Evolutionary conservation across 2,888 invertebrate species (phyloP).

Genomic region (Serrognathus titanus): DNA sequence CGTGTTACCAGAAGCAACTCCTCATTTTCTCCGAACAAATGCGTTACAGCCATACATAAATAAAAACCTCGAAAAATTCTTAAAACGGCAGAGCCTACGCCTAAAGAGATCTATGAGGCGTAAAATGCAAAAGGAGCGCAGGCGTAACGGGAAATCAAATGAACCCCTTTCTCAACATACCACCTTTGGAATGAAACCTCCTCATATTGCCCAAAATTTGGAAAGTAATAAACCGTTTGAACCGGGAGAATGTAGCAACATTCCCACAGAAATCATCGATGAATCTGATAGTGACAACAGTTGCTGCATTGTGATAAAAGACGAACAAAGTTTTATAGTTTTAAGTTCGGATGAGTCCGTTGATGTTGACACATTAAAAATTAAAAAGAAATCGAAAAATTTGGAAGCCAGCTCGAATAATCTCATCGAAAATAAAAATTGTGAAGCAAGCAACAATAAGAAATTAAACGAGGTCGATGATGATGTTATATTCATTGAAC

Average conservation of each 20-base stretch:
- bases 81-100: not conserved
- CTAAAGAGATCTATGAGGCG: no score
- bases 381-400: no score
- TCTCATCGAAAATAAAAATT: not conserved
- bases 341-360: constrained; percentile 18
- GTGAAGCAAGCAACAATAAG: not conserved
- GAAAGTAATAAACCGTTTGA: not conserved
- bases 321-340: constrained; percentile 14
- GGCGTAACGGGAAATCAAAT: not conserved
- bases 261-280: not conserved
- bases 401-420: not conserved
- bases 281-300: constrained; percentile 19
- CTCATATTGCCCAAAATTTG: no score
- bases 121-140: not conserved
- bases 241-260: not conserved
- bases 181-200: no score
- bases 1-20: constrained; percentile 2
- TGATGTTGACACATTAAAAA: constrained; percentile 1
- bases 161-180: no score
- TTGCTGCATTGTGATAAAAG: constrained; percentile 15
- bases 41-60: not conserved
- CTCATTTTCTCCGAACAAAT: not conserved
- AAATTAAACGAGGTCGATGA: constrained; percentile 20
- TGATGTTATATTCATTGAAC: constrained; percentile 36
- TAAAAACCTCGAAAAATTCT: constrained; percentile 5